A percentile compares a stretch with the other conserved stretches of the same genome.
phyloP scores from a whole-genome alignment of 2,888 invertebrate species.

The Ptychoptera contaminata region DNA sequence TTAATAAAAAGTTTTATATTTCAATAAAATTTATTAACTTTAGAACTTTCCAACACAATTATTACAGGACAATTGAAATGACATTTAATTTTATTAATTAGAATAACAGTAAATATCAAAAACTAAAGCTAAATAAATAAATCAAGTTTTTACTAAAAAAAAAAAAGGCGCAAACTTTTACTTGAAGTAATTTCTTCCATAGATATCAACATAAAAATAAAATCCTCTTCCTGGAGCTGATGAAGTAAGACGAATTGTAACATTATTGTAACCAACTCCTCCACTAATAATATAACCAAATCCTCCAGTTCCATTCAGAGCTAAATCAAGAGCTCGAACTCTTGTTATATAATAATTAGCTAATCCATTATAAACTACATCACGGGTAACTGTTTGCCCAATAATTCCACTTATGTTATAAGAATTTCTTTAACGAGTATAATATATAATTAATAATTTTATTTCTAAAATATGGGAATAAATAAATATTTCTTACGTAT shows the following conservation, averaged over 20 bases:
- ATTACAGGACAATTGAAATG: too few relatives aligned
- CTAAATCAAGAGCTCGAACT: slow-evolving; percentile 4
- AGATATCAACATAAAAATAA: slow-evolving; percentile 6
- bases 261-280: slow-evolving; percentile 6
- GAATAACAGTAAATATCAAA: too few relatives aligned
- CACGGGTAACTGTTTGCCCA: not conserved
- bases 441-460: not conserved
- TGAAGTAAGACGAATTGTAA: slow-evolving; percentile 4
- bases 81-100: too few relatives aligned
- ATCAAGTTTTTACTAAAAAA: too few relatives aligned
- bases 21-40: too few relatives aligned
- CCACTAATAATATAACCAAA: slow-evolving; percentile 5
- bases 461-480: not conserved
- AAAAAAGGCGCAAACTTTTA: not conserved
- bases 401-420: slow-evolving; percentile 4
- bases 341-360: slow-evolving; percentile 2
- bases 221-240: slow-evolving; percentile 5
- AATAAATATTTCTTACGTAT: not conserved
- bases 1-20: too few relatives aligned
- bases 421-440: not conserved
- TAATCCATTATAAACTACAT: not conserved
- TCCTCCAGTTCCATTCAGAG: slow-evolving; percentile 6
- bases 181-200: slow-evolving; percentile 1
- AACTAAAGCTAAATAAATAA: too few relatives aligned
- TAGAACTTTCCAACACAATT: too few relatives aligned